These are phyloP conservation scores for Lycorma delicatula DNA, from an alignment of 1,140 invertebrate species.

Conservation along the genomic window DNA sequence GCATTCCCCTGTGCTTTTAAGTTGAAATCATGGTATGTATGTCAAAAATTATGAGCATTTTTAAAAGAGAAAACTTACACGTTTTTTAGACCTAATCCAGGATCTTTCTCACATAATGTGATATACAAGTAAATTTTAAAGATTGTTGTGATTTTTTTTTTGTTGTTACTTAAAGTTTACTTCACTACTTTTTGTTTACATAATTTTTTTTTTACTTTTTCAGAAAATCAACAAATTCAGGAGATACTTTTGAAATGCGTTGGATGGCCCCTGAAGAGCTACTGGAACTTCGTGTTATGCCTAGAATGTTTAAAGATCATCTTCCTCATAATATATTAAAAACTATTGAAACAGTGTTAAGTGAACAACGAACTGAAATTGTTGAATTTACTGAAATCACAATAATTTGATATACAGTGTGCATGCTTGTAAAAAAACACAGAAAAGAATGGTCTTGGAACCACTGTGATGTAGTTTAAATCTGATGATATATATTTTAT, in stretches of 20 bases:
- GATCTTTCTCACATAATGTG: not conserved
- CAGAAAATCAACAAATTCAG: constrained; percentile 42
- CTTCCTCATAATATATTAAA: constrained; percentile 59
- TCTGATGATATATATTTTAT: no score
- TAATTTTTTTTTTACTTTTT: constrained; percentile 21
- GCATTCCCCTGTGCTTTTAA: no score
- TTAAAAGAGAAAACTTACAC: no score
- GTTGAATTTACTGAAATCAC: constrained; percentile 27
- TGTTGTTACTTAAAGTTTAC: not conserved
- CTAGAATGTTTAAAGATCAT: constrained; percentile 65
- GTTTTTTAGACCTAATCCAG: no score
- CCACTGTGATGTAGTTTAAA: no score
- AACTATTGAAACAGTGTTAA: constrained; percentile 52
- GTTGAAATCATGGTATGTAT: no score
- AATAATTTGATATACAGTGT: constrained; percentile 26
- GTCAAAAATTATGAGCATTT: no score
- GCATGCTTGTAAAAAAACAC: no score
- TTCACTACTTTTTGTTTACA: not conserved
- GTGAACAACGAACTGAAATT: constrained; percentile 39
- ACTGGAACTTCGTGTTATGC: constrained; percentile 63
- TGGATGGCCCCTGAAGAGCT: constrained; percentile 67
- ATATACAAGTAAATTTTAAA: not conserved
- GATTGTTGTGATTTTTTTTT: not conserved
- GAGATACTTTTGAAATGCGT: constrained; percentile 52
- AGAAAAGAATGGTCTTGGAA: no score